Conservation (phyloP, 1,140 invertebrate species). For the Manduca sexta region DNA sequence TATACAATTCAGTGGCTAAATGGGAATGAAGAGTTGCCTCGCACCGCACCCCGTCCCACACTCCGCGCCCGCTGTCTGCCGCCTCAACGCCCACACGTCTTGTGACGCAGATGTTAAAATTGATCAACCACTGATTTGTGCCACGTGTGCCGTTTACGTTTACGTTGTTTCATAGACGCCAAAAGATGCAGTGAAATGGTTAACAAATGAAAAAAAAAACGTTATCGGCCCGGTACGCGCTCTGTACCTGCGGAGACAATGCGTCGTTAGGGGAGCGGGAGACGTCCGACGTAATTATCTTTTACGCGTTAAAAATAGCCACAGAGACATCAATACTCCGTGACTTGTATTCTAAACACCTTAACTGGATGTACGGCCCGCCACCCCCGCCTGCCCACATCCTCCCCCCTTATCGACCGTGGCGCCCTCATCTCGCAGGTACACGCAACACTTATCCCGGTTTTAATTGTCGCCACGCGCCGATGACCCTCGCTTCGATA, state of each 20-base stretch:
- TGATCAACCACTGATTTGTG: conserved; percentile 4
- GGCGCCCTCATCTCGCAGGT: conserved; percentile 65
- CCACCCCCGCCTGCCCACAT: conserved; percentile 18
- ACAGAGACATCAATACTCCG: conserved; percentile 48
- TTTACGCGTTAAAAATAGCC: conserved; percentile 34
- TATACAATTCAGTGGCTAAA: conserved; percentile 65
- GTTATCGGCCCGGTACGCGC: not conserved
- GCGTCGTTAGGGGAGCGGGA: conserved; percentile 12
- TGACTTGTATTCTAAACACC: conserved; percentile 59
- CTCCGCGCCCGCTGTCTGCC: conserved; percentile 50
- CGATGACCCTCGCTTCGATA: conserved; percentile 47
- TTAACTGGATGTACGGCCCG: conserved; percentile 43
- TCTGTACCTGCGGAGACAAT: conserved; percentile 6
- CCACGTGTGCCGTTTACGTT: not conserved
- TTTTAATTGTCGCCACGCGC: conserved; percentile 69
- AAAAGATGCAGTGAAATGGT: too few relatives aligned
- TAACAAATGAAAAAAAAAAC: not conserved
- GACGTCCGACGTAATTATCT: conserved; percentile 17
- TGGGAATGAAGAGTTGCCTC: conserved; percentile 56
- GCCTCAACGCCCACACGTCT: conserved; percentile 45
- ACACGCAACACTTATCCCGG: conserved; percentile 68
- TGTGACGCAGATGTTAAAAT: conserved; percentile 45
- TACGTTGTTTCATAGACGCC: too few relatives aligned
- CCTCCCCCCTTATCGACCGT: conserved; percentile 55
- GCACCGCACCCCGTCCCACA: conserved; percentile 23